Conservation (phyloP, 2,797 vertebrate genomes). For the Eulemur coronatus region DNA sequence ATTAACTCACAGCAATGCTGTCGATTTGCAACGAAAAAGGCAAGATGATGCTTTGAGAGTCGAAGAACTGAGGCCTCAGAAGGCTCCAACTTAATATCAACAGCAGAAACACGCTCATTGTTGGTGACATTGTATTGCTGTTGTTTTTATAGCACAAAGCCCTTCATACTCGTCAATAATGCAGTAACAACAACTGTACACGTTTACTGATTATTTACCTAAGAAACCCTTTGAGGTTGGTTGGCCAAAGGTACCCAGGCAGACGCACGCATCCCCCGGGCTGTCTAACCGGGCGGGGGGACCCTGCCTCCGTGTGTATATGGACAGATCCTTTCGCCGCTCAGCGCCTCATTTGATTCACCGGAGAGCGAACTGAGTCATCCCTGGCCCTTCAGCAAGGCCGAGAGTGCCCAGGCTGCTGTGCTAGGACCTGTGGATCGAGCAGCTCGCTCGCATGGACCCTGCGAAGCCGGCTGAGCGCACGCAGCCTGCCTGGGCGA, state of each 20-base stretch:
- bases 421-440: background rate
- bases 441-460: rapidly evolving
- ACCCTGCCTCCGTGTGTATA: background rate
- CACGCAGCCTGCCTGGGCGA: background rate
- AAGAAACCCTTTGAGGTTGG: background rate
- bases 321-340: background rate
- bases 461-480: rapidly evolving
- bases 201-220: background rate
- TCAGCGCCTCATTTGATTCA: background rate
- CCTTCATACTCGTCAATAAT: background rate
- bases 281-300: background rate
- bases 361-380: background rate
- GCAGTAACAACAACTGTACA: background rate
- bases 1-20: background rate
- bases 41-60: background rate
- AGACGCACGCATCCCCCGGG: background rate
- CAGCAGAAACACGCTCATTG: background rate
- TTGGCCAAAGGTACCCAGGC: background rate
- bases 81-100: background rate
- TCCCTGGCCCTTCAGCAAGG: too few relatives aligned
- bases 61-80: background rate
- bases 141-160: background rate
- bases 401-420: rapidly evolving
- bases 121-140: rapidly evolving
- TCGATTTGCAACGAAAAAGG: background rate